phyloP scores from a whole-genome alignment of 2,888 invertebrate species.

The Scaeva pyrastri region DNA sequence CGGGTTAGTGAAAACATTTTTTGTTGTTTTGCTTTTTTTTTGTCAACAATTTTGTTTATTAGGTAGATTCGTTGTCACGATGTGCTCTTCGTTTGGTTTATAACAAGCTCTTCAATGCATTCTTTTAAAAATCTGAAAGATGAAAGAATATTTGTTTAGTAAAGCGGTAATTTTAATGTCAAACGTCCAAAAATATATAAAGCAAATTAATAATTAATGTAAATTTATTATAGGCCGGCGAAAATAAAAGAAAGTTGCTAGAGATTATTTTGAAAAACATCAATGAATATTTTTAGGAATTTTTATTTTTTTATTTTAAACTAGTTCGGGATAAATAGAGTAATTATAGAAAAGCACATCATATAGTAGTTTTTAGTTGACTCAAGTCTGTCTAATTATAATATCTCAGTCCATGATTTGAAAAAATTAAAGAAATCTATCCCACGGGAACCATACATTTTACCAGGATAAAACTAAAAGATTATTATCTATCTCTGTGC shows the following conservation, averaged over 20 bases:
- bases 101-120: slow-evolving; percentile 68
- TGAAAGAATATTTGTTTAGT: slow-evolving; percentile 36
- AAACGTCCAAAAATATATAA: slow-evolving; percentile 35
- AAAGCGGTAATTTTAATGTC: slow-evolving; percentile 47
- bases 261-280: not conserved
- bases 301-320: no score
- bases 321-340: no score
- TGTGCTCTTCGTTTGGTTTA: slow-evolving; percentile 66
- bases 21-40: slow-evolving; percentile 39
- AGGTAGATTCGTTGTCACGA: slow-evolving; percentile 75
- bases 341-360: no score
- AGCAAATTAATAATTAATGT: slow-evolving; percentile 49
- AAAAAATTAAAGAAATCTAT: no score
- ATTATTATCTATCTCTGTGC: no score
- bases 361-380: no score
- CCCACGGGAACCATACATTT: no score
- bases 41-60: slow-evolving; percentile 50
- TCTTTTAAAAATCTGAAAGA: slow-evolving; percentile 67
- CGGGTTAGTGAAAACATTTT: slow-evolving; percentile 52
- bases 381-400: no score
- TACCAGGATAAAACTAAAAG: no score
- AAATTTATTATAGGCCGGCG: slow-evolving; percentile 29
- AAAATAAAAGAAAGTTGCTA: slow-evolving; percentile 39
- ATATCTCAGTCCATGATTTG: no score
- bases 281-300: not conserved